A percentile compares a stretch with the other conserved stretches of the same genome.
These are phyloP conservation scores for Cantharis nigra DNA, from an alignment of 2,888 invertebrate species.

Conservation along the genomic window DNA sequence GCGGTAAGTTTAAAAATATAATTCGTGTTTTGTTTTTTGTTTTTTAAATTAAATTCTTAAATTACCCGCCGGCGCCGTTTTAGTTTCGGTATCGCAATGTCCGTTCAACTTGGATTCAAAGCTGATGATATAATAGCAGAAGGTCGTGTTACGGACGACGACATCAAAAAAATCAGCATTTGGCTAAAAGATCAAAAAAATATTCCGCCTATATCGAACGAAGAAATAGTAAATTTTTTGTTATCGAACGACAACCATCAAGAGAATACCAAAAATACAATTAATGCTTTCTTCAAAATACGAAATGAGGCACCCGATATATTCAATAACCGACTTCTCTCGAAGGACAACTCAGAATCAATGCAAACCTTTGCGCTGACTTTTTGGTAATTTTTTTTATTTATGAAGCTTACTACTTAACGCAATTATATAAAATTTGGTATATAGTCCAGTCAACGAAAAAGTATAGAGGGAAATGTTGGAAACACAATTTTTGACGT, in stretches of 20 bases:
- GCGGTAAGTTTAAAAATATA: no score
- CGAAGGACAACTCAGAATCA: conserved; percentile 50
- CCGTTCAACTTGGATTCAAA: conserved; percentile 4
- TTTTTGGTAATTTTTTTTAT: no score
- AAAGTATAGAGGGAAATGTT: no score
- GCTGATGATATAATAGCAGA: neutral
- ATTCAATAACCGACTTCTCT: conserved; percentile 56
- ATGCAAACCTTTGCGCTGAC: conserved; percentile 57
- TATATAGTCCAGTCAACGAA: no score
- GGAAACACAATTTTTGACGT: no score
- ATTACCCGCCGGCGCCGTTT: no score
- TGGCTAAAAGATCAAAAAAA: conserved; percentile 39
- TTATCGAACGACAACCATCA: conserved; percentile 67
- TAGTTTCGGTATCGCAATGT: neutral
- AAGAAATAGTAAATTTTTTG: conserved; percentile 61
- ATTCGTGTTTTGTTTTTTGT: no score
- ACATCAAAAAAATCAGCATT: neutral
- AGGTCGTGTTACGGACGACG: neutral
- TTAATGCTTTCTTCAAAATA: conserved; percentile 65
- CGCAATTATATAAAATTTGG: no score
- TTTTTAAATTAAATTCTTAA: no score
- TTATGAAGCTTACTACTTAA: no score
- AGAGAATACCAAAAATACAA: conserved; percentile 65
- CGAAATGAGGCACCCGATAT: conserved; percentile 66
- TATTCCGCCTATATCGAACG: conserved; percentile 56